These are phyloP conservation scores for Gymnopithys bicolor DNA, from an alignment of 2,797 vertebrate genomes.

Conservation along the genomic window DNA sequence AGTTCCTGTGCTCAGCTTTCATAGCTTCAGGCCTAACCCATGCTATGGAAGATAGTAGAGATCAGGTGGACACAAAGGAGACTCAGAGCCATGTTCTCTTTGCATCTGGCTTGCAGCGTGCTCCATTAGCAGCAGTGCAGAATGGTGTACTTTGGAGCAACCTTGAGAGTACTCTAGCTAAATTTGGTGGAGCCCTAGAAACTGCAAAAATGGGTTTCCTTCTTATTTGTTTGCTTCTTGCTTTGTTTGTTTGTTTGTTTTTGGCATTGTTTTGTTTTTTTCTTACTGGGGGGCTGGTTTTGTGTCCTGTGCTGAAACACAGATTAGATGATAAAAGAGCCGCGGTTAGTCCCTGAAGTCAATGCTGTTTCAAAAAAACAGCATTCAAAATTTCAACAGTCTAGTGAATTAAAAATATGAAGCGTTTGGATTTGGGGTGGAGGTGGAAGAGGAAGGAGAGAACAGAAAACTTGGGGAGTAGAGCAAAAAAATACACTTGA, in stretches of 20 bases:
- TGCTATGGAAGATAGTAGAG: background rate
- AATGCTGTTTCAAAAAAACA: no score
- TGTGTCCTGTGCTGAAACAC: background rate
- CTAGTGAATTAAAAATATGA: background rate
- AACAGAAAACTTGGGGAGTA: slow-evolving; percentile 15
- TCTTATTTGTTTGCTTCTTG: background rate
- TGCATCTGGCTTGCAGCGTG: background rate
- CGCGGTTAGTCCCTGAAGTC: background rate
- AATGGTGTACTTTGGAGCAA: background rate
- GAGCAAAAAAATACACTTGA: background rate
- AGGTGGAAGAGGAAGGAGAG: background rate
- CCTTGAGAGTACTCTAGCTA: background rate
- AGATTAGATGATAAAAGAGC: background rate
- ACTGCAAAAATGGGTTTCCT: background rate
- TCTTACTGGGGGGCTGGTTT: background rate
- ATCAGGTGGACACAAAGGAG: background rate
- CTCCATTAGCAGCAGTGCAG: background rate
- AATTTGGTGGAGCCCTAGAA: background rate
- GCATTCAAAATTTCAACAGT: background rate
- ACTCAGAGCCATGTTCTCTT: background rate
- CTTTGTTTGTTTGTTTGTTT: background rate
- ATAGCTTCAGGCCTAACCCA: background rate
- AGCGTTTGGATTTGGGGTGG: background rate
- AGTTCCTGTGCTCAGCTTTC: background rate
- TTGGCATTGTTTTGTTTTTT: background rate